phyloP scores from a whole-genome alignment of 2,113 vertebrate species.

The Diadophis punctatus region DNA sequence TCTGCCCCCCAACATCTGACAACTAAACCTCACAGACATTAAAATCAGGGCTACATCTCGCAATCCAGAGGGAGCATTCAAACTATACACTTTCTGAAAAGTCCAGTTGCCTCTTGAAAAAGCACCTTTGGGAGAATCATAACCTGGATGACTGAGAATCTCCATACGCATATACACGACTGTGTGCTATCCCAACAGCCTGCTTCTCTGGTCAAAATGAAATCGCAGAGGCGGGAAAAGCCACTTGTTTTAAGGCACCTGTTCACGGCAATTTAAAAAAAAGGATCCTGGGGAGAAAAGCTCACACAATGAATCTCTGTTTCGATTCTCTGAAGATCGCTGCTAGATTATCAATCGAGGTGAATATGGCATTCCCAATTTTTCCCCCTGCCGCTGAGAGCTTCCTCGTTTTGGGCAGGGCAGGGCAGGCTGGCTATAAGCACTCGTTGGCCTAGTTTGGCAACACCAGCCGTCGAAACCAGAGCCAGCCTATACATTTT shows the following conservation, averaged over 20 bases:
- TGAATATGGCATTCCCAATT: background rate
- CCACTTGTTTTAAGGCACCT: background rate
- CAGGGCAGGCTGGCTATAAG: too few species aligned
- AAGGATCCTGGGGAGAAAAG: background rate
- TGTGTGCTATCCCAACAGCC: background rate
- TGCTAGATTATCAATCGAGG: background rate
- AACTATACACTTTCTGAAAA: too few species aligned
- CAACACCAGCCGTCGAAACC: background rate
- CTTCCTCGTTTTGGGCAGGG: background rate
- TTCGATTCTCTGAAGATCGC: background rate
- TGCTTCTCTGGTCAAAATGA: background rate
- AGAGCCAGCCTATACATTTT: background rate
- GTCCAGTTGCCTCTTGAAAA: too few species aligned
- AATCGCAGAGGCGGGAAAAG: background rate
- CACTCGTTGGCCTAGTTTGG: background rate
- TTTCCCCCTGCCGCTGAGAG: background rate
- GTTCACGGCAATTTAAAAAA: background rate
- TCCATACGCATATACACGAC: background rate
- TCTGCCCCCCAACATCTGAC: background rate
- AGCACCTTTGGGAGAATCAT: too few species aligned
- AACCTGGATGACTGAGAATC: too few species aligned
- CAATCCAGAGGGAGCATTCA: too few species aligned
- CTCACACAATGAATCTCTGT: background rate
- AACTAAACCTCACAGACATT: background rate
- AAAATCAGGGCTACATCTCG: background rate